Conservation (phyloP, 2,113 vertebrate genomes). For the Cavia aperea region DNA sequence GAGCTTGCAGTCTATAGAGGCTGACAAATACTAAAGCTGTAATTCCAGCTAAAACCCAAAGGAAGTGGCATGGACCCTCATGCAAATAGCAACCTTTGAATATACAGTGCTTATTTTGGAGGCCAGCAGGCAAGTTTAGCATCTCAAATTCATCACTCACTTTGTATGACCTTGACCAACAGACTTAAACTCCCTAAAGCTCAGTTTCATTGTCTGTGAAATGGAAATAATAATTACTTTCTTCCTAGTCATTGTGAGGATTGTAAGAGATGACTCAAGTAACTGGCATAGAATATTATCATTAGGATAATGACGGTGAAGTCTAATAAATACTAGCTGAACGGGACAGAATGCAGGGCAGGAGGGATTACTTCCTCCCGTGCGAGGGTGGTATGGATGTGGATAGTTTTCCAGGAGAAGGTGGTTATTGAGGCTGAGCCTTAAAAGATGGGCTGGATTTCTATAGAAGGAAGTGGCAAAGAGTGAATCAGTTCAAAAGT, state of each 20-base stretch:
- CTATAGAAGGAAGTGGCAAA: slow-evolving; percentile 61
- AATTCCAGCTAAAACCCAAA: neutral
- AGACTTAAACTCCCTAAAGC: neutral
- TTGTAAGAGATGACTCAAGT: neutral
- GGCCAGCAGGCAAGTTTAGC: accelerated
- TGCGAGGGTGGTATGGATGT: neutral
- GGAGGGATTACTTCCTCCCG: neutral
- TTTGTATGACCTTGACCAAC: neutral
- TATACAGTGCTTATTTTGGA: neutral
- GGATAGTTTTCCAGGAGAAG: neutral
- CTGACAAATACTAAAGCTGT: too few species aligned
- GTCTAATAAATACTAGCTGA: neutral
- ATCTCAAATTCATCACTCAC: neutral
- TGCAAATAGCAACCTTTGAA: neutral
- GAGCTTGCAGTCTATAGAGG: neutral
- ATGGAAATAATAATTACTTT: neutral
- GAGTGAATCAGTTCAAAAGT: slow-evolving; percentile 64
- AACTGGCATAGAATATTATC: neutral
- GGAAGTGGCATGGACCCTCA: neutral
- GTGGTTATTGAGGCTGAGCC: neutral
- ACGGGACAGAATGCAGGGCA: accelerated
- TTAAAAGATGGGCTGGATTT: slow-evolving; percentile 41
- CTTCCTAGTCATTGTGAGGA: neutral
- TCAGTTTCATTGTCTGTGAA: neutral
- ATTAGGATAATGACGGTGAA: neutral